phyloP scores from a whole-genome alignment of 2,113 vertebrate species.

The Oncorhynchus tshawytscha region DNA sequence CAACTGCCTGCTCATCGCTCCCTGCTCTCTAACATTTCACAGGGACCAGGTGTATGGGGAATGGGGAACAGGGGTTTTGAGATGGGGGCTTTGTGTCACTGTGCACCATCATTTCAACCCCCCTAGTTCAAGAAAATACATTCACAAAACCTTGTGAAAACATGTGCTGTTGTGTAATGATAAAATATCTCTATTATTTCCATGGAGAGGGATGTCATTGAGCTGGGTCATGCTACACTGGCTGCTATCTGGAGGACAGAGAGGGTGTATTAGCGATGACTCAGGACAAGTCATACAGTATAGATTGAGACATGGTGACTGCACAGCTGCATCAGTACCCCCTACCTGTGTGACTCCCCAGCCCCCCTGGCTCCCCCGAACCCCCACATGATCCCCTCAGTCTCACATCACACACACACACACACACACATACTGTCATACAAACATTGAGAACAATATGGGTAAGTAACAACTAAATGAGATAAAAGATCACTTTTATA shows the following conservation, averaged over 20 bases:
- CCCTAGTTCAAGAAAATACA: neutral
- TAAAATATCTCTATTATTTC: conserved; percentile 23
- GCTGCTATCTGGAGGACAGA: conserved; percentile 71
- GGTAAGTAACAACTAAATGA: conserved; percentile 38
- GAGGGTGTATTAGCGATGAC: conserved; percentile 64
- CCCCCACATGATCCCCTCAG: conserved; percentile 25
- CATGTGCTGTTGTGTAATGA: neutral
- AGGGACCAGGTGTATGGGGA: neutral
- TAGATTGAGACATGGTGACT: conserved; percentile 64
- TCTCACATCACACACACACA: neutral
- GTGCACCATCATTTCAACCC: neutral
- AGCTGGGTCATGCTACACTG: conserved; percentile 62
- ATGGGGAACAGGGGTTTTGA: neutral
- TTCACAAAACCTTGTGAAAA: neutral
- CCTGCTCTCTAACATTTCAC: neutral
- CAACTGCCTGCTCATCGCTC: conserved; percentile 7
- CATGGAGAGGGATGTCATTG: conserved; percentile 41
- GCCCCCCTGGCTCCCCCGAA: conserved; percentile 22
- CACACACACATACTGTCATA: conserved; percentile 28
- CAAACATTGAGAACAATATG: conserved; percentile 55
- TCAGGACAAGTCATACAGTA: conserved; percentile 61
- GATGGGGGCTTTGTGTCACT: neutral
- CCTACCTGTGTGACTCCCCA: conserved; percentile 58
- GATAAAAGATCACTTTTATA: conserved; percentile 60
- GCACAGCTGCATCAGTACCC: conserved; percentile 53